Evolutionary conservation across 2,113 vertebrate species (phyloP), one percentile per base, ranked within the genome.

Genomic region (Cephalopterus ornatus): DNA sequence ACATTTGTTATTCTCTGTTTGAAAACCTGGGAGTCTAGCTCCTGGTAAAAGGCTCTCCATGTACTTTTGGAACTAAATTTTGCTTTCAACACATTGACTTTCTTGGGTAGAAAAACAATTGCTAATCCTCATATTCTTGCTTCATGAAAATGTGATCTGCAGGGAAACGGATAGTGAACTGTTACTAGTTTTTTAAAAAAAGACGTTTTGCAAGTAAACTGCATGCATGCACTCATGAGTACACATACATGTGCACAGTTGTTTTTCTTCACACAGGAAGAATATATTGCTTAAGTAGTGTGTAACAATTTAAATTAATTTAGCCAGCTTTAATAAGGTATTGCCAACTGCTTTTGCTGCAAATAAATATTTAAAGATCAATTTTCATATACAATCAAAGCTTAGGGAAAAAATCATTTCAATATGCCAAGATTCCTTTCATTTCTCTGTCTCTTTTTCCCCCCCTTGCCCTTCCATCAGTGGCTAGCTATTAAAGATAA

Each of bases 231-330:
- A 46, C 22, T 67, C 21, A 35, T 44, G 73, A n/a, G 16, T 37
- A 74, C 12, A 50, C 20, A 46, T 3, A 32, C 2, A 70, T 16
- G 56, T 49, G 35, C 26, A 61, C 32, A 35, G 1, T 39, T 56
- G 32, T 55, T 95, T 94, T 96, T 62, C 39, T 58, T 95, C 79
- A 72, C 26, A 86, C 23, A 47, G 32, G 20, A 93, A 61, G 39
- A 91, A 76, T 66, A 62, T 65, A 37, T 33, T 92, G n/a, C 32
- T 26, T 74, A 78, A 87, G 39, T 42, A 19, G 27, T 56, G 4
- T 4, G 4, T 39, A 88, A 80, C 5, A 94, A 91, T 88, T 71
- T 61, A 84, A 97, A 96, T 94, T 93, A 96, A 96, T 95, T 96
- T 96, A 91, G 33, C 73, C 63, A 88, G 41, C 12, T 85, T 96